phyloP scores from a whole-genome alignment of 2,888 invertebrate genomes.

The Dexiosoma caninum region DNA sequence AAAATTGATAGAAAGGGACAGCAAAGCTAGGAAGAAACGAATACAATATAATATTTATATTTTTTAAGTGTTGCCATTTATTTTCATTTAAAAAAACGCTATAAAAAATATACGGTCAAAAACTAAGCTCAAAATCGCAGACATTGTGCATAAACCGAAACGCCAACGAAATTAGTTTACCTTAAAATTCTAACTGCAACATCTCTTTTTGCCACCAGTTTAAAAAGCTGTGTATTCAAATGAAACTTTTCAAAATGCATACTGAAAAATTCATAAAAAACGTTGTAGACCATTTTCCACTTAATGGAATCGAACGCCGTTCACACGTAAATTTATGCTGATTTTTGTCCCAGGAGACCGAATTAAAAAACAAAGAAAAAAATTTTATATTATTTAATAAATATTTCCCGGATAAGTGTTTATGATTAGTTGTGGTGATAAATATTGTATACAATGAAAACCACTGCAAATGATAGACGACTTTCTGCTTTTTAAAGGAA shows the following conservation, averaged over 20 bases:
- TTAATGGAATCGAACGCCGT: not conserved
- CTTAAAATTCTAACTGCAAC: too few species aligned
- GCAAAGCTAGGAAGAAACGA: too few species aligned
- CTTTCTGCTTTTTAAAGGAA: slow-evolving; percentile 32
- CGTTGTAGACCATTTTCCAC: not conserved
- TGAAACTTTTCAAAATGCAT: slow-evolving; percentile 41
- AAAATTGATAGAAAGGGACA: too few species aligned
- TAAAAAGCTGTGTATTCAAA: too few species aligned
- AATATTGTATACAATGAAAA: slow-evolving; percentile 27
- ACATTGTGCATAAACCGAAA: too few species aligned
- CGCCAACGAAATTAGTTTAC: too few species aligned
- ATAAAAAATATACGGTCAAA: too few species aligned
- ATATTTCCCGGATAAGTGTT: slow-evolving; percentile 38
- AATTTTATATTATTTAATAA: slow-evolving; percentile 18
- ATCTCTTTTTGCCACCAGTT: too few species aligned
- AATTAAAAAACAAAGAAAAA: not conserved
- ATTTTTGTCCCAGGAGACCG: slow-evolving; percentile 34
- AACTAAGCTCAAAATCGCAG: too few species aligned
- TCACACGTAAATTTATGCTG: slow-evolving; percentile 5
- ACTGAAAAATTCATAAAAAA: slow-evolving; percentile 68
- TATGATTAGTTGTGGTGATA: slow-evolving; percentile 57
- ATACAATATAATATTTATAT: too few species aligned
- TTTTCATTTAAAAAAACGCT: too few species aligned
- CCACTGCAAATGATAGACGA: slow-evolving; percentile 15
- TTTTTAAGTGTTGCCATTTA: too few species aligned